Evolutionary conservation across 2,888 invertebrate genomes (phyloP).

Genomic region (Lasioglossum marginatum): DNA sequence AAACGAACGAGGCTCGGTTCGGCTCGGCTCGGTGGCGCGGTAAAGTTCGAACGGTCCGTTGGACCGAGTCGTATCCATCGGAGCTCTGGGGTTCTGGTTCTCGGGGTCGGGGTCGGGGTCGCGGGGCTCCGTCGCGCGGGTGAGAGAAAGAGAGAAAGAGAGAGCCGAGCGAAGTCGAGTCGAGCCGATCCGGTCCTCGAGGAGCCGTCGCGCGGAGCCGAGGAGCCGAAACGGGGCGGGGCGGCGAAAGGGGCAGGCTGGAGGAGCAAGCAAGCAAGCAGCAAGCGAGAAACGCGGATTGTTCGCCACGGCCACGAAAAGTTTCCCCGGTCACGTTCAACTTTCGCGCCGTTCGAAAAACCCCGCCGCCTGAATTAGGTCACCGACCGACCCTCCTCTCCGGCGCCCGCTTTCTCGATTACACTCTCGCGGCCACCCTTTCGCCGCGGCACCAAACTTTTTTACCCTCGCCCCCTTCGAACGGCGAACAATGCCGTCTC

Average conservation of each 20-base stretch:
- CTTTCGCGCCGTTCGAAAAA: conserved; percentile 78
- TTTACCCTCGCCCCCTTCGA: conserved; percentile 6
- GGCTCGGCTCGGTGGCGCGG: conserved; percentile 24
- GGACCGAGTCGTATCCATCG: conserved; percentile 36
- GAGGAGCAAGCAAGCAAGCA: conserved; percentile 18
- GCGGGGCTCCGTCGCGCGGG: neutral
- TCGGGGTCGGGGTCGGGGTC: conserved; percentile 54
- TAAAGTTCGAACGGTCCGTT: conserved; percentile 57
- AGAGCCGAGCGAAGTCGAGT: neutral
- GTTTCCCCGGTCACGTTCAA: conserved; percentile 79
- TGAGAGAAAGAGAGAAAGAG: neutral
- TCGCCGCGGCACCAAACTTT: conserved; percentile 39
- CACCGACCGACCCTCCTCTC: conserved; percentile 69
- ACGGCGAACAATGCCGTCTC: conserved; percentile 10
- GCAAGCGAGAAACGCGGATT: neutral
- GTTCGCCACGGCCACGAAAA: conserved; percentile 75
- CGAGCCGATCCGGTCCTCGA: conserved; percentile 15
- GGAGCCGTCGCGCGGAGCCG: neutral
- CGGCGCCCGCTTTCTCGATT: conserved; percentile 36
- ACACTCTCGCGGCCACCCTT: conserved; percentile 31
- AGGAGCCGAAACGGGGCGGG: neutral
- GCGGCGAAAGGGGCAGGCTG: conserved; percentile 28
- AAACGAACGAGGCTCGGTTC: conserved; percentile 1
- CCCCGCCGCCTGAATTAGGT: conserved; percentile 73
- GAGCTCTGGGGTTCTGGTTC: neutral